Evolutionary conservation across 1,140 invertebrate species (phyloP).

Genomic region (Lamellibrachia luymesi): DNA sequence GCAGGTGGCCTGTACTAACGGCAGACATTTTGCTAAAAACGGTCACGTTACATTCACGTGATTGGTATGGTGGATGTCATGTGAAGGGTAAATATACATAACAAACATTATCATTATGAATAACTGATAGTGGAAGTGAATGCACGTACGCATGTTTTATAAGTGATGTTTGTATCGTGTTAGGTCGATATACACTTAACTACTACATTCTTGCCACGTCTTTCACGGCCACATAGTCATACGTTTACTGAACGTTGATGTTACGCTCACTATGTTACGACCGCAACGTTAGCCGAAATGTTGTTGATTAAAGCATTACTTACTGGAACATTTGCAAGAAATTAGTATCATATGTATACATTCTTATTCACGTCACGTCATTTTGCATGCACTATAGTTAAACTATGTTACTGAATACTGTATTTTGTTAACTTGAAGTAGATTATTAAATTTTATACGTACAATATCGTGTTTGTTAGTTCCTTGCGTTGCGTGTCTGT

Average conservation of each 20-base stretch:
- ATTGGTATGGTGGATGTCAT: neutral
- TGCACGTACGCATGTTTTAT: no score
- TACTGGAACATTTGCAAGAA: neutral
- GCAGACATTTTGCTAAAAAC: neutral
- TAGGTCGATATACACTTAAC: no score
- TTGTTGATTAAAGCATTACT: neutral
- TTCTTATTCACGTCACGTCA: neutral
- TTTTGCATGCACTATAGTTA: neutral
- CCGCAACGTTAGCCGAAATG: neutral
- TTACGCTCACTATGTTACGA: neutral
- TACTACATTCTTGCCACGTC: no score
- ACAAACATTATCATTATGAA: neutral
- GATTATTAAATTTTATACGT: neutral
- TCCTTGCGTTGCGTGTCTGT: neutral
- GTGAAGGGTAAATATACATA: neutral
- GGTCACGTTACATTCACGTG: neutral
- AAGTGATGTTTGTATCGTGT: no score
- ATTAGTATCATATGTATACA: neutral
- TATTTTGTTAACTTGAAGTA: neutral
- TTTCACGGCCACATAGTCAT: no score
- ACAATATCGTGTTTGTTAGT: neutral
- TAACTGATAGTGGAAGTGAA: no score
- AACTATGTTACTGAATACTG: neutral
- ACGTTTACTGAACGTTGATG: no score
- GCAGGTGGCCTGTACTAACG: neutral